A percentile compares a stretch with the other conserved stretches of the same genome.
Evolutionary conservation across 1,140 invertebrate genomes (phyloP).

Genomic region (Liolophura sinensis): DNA sequence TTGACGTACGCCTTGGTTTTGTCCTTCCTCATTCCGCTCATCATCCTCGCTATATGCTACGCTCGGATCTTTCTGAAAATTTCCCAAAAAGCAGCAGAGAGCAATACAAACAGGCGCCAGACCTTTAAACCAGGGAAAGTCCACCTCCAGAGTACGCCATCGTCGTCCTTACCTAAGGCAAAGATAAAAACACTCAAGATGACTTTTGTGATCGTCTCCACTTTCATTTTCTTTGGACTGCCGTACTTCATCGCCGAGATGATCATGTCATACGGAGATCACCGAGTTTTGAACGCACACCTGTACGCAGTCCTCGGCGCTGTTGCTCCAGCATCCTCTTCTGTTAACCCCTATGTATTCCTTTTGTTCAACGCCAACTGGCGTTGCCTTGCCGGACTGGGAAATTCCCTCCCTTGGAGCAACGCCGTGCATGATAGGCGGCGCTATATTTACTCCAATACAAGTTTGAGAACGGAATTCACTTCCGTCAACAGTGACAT

Average conservation of each 20-base stretch:
- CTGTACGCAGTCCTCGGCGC: constrained; percentile 45
- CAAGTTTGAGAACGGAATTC: too few species aligned
- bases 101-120: constrained; percentile 19
- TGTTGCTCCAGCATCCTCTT: constrained; percentile 50
- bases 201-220: constrained; percentile 55
- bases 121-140: constrained; percentile 33
- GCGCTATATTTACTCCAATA: too few species aligned
- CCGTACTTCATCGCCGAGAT: constrained; percentile 58
- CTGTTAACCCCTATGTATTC: constrained; percentile 54
- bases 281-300: constrained; percentile 23
- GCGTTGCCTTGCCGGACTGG: too few species aligned
- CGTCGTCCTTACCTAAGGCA: constrained; percentile 51
- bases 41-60: constrained; percentile 49
- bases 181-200: constrained; percentile 59
- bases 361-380: constrained; percentile 46
- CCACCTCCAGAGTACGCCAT: constrained; percentile 48
- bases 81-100: constrained; percentile 41
- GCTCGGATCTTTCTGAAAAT: constrained; percentile 53
- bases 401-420: too few species aligned
- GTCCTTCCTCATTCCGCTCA: constrained; percentile 48
- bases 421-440: too few species aligned
- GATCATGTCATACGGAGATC: constrained; percentile 51
- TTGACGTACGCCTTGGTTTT: constrained; percentile 46
- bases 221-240: constrained; percentile 50
- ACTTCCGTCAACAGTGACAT: too few species aligned